Evolutionary conservation across 2,888 invertebrate species (phyloP).

Genomic region (Apotomis betuletana): DNA sequence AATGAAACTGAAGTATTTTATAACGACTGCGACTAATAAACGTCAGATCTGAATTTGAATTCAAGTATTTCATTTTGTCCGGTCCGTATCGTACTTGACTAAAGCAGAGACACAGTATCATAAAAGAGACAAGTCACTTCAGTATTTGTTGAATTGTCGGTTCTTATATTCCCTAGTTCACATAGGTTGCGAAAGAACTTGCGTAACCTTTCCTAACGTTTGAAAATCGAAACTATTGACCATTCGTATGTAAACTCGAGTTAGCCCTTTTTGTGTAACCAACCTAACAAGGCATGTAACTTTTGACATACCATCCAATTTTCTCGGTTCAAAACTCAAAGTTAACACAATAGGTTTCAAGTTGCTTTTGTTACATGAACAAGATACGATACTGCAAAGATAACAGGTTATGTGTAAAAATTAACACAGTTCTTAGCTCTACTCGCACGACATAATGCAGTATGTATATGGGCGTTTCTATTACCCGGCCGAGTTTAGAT

Average conservation of each 20-base stretch:
- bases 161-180: too few species aligned
- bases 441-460: not conserved
- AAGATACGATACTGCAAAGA: not conserved
- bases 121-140: too few species aligned
- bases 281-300: conserved; percentile 1
- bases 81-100: too few species aligned
- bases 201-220: conserved; percentile 25
- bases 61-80: too few species aligned
- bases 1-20: too few species aligned
- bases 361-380: too few species aligned
- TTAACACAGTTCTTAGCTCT: conserved; percentile 13
- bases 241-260: not conserved
- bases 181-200: conserved; percentile 16
- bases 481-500: not conserved
- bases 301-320: not conserved
- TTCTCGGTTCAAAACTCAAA: not conserved
- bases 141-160: too few species aligned
- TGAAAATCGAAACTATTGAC: conserved; percentile 20
- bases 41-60: too few species aligned
- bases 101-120: too few species aligned
- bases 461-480: not conserved
- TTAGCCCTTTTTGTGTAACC: conserved; percentile 13
- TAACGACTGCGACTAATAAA: too few species aligned
- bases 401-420: conserved; percentile 17
- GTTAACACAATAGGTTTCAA: not conserved